Base-by-base conservation (phyloP, 2,113 vertebrate genomes). In the Cottus gobio region DNA sequence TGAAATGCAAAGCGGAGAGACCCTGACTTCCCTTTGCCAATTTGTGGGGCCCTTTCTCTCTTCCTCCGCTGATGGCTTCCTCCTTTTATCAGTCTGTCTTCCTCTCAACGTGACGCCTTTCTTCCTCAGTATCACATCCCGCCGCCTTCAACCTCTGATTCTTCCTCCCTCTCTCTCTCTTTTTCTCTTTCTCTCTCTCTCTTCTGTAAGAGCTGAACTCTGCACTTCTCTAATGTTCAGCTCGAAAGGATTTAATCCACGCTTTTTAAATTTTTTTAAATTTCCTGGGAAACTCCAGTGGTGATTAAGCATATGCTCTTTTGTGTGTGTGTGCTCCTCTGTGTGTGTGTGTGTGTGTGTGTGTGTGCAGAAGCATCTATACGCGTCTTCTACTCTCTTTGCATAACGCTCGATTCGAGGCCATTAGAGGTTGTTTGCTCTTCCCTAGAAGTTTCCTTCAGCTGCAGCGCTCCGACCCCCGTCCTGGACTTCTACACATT, bases 1-100 rank as follows among this genome's bases (percentile, higher is more conserved):
- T 95, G 91, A 95, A 93, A 93, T 93, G 93, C 94, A 94, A 94
- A 94, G 91, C 85, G 89, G 88, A 88, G 81, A 89, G 84, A 93
- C 88, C 86, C 91, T 79, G 84, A 87, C 90, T 92, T 94, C 78
- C 77, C 86, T 87, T 86, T 91, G 90, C 92, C 89, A 93, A 92
- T 92, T 90, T 90, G 83, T 80, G 83, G 84, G 84, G 84, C 88
- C 88, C 78, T 80, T 90, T 91, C 72, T 90, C 82, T 82, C 81
- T 84, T 84, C 83, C 87, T 89, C 82, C 52, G 61, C 81, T 44
- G 81, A 90, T 76, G 80, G 80, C 67, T 87, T 77, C 74, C n/a
- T 75, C 83, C 85, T 87, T 87, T 91, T 87, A 87, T 92, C 90
- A 79, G 77, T 83, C 85, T 80, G 84, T 90, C 89, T 89, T 85